A percentile compares a stretch with the other conserved stretches of the same genome.
Conservation (phyloP, 92 coral and sea anemone genomes). For the Phenganax subtilis region DNA sequence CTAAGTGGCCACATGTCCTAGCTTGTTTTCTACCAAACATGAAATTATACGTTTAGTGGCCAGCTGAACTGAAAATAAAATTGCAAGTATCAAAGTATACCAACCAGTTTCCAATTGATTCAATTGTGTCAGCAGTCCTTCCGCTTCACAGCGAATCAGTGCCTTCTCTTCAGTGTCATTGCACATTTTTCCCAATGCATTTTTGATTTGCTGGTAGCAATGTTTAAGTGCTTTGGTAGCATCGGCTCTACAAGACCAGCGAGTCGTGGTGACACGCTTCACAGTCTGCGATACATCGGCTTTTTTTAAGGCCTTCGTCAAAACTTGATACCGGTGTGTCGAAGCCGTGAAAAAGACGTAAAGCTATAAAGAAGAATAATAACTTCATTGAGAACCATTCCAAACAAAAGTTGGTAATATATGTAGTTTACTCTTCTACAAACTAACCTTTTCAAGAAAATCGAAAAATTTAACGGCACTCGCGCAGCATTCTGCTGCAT, state of each 20-base stretch:
- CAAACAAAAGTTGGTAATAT: neutral
- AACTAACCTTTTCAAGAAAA: neutral
- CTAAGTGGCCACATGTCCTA: too few relatives aligned
- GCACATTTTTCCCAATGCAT: neutral
- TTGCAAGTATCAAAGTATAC: neutral
- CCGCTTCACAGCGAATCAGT: too few relatives aligned
- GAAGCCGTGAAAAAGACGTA: neutral
- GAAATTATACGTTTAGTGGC: neutral
- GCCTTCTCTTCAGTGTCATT: neutral
- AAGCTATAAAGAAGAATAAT: neutral
- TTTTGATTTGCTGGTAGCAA: neutral
- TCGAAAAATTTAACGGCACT: neutral
- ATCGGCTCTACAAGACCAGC: neutral
- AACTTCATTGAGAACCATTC: neutral
- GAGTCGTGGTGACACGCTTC: neutral
- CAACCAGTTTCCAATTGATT: too few relatives aligned
- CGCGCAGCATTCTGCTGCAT: neutral
- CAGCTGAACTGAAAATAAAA: constrained; percentile 1
- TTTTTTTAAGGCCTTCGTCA: neutral
- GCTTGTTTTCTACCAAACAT: neutral
- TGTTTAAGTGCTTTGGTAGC: neutral
- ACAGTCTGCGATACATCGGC: neutral
- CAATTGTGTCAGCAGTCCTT: too few relatives aligned
- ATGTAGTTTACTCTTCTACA: too few relatives aligned
- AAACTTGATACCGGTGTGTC: neutral